Conservation (phyloP, 2,888 invertebrate species). For the Altica lythri region DNA sequence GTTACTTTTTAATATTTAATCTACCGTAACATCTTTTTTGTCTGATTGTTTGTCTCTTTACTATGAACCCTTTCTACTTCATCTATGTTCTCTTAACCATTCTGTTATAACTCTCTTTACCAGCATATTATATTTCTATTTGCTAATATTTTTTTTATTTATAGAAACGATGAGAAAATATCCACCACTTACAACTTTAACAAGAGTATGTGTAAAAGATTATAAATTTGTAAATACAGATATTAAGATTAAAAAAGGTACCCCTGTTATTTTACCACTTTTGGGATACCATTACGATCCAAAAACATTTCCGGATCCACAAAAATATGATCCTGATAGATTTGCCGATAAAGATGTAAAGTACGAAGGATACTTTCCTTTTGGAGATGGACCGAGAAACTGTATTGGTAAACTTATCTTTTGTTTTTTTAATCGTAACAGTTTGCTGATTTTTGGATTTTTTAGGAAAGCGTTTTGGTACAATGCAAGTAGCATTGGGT, state of each 20-base stretch:
- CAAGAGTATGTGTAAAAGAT: slow-evolving; percentile 41
- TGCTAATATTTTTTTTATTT: too few relatives aligned
- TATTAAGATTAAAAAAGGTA: slow-evolving; percentile 45
- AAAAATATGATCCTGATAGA: slow-evolving; percentile 54
- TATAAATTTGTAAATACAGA: slow-evolving; percentile 41
- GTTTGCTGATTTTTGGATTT: neutral
- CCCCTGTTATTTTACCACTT: slow-evolving; percentile 46
- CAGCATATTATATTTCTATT: too few relatives aligned
- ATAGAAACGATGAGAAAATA: slow-evolving; percentile 53
- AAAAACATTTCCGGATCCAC: slow-evolving; percentile 51
- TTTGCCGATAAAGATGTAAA: slow-evolving; percentile 49
- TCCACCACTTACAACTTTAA: slow-evolving; percentile 47
- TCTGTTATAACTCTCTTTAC: too few relatives aligned
- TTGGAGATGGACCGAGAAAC: slow-evolving; percentile 49
- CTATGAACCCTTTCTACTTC: too few relatives aligned
- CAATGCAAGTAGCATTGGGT: slow-evolving; percentile 25
- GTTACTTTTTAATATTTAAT: too few relatives aligned
- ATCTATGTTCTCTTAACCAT: too few relatives aligned
- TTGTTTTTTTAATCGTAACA: neutral
- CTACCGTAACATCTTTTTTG: too few relatives aligned
- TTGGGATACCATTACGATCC: slow-evolving; percentile 50
- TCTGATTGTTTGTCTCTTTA: too few relatives aligned
- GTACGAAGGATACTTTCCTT: slow-evolving; percentile 44
- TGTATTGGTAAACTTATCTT: slow-evolving; percentile 44
- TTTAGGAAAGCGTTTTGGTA: slow-evolving; percentile 24